These are phyloP conservation scores for Phalera bucephala DNA, from an alignment of 2,888 invertebrate species.

Conservation along the genomic window DNA sequence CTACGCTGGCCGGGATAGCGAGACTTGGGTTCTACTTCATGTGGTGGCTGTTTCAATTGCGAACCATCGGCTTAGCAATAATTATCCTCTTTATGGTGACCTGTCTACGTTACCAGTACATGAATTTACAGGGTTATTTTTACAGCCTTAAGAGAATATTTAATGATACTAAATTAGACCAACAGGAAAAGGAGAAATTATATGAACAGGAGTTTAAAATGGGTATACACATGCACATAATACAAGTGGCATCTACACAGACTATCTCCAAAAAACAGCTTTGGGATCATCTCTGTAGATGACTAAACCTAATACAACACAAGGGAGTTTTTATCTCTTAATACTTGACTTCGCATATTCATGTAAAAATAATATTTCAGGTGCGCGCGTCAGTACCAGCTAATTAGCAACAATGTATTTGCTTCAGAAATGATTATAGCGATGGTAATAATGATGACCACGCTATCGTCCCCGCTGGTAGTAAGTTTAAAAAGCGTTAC, in stretches of 20 bases:
- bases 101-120: conserved; percentile 37
- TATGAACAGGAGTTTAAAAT: conserved; percentile 34
- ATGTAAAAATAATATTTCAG: too few species aligned
- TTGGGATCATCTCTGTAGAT: too few species aligned
- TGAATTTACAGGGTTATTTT: conserved; percentile 42
- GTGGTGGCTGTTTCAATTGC: conserved; percentile 36
- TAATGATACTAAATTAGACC: conserved; percentile 17
- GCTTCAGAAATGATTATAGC: not conserved
- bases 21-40: conserved; percentile 30
- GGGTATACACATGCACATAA: conserved; percentile 41
- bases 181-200: conserved; percentile 26
- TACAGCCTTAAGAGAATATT: conserved; percentile 26
- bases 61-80: conserved; percentile 18
- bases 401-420: conserved; percentile 25
- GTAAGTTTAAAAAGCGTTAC: too few species aligned
- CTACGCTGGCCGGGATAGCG: conserved; percentile 15
- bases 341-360: too few species aligned
- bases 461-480: too few species aligned
- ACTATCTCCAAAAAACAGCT: too few species aligned
- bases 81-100: conserved; percentile 28
- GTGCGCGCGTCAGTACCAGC: conserved; percentile 19
- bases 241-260: too few species aligned
- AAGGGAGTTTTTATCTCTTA: too few species aligned
- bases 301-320: too few species aligned
- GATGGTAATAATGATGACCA: too few species aligned